phyloP scores from a whole-genome alignment of 2,113 vertebrate genomes.

The Scophthalmus maximus region DNA sequence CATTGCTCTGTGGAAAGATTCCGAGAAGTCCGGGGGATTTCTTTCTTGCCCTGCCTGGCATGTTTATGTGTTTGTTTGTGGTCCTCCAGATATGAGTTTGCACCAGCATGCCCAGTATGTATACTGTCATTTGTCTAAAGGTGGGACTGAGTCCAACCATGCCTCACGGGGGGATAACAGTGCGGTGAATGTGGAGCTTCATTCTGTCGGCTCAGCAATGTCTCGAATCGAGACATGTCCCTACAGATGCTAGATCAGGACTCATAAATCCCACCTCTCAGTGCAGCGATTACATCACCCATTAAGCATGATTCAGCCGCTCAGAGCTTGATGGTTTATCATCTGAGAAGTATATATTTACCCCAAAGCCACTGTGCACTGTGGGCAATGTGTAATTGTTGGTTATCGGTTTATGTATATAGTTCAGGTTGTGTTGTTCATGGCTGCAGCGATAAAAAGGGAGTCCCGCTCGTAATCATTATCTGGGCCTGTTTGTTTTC shows the following conservation, averaged over 20 bases:
- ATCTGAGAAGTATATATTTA: slow-evolving; percentile 38
- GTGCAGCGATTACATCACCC: slow-evolving; percentile 59
- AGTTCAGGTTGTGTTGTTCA: slow-evolving; percentile 38
- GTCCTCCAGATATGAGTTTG: slow-evolving; percentile 47
- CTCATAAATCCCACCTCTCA: slow-evolving; percentile 57
- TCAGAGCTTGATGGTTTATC: slow-evolving; percentile 46
- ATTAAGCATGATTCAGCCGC: slow-evolving; percentile 59
- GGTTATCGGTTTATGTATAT: slow-evolving; percentile 35
- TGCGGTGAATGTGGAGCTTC: slow-evolving; percentile 21
- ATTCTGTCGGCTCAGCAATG: slow-evolving; percentile 62
- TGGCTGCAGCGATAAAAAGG: slow-evolving; percentile 44
- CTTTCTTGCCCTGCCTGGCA: slow-evolving; percentile 57
- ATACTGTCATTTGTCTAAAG: slow-evolving; percentile 56
- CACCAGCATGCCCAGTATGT: slow-evolving; percentile 43
- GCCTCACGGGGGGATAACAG: slow-evolving; percentile 41
- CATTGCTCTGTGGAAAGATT: slow-evolving; percentile 42
- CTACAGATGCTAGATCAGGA: slow-evolving; percentile 20
- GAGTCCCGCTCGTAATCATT: slow-evolving; percentile 63
- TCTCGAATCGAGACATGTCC: slow-evolving; percentile 24
- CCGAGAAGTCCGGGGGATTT: slow-evolving; percentile 45
- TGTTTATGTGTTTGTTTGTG: slow-evolving; percentile 57
- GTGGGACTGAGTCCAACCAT: slow-evolving; percentile 50
- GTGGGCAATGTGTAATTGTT: slow-evolving; percentile 17
- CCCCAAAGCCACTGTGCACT: slow-evolving; percentile 6
- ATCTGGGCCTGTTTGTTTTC: slow-evolving; percentile 67